Evolutionary conservation across 2,113 vertebrate genomes (phyloP), one percentile per base, ranked within the genome.

Genomic region (Alces alces): DNA sequence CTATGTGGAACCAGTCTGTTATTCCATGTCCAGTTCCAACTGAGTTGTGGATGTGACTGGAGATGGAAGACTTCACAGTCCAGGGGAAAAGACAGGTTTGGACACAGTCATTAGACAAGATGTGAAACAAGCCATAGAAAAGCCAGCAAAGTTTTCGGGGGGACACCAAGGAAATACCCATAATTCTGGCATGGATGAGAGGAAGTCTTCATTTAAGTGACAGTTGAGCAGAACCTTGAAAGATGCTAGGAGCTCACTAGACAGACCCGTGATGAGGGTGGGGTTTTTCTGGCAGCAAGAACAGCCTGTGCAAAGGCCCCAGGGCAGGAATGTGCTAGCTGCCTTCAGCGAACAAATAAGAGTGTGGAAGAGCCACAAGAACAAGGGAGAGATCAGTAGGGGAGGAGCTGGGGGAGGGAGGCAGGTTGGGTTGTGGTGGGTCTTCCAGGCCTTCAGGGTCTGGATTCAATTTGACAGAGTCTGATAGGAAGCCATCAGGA

Each of bases 261-360:
- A 73, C 30, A 88, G 57, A 83, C 6, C 4, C 9, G 2, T n/a
- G 58, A n/a, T 36, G 83, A 58, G 52, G 93, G n/a, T 27, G 27
- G 14, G 55, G n/a, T 85, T n/a, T 60, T 50, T 52, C 50, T 52
- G 28, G 61, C 19, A 47, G 54, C 64, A 28, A 54, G 76, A 86
- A 15, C 25, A 36, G n/a, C 43, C 25, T 25, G 60, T 70, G 54
- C 96, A 89, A 97, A 97, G 93, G 82, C 93, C 94, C 91, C 91
- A 91, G 95, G 97, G 91, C 91, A 89, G 80, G 43, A 16, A 54
- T 2, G 12, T 47, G 86, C 55, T 27, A 55, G 57, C 70, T 45
- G 60, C 15, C 3, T 60, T n/a, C 23, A 8, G 39, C 14, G 13
- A 73, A 61, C 15, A 82, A 87, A 96, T 91, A 93, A 39, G 60